Base-by-base conservation (phyloP, 2,113 vertebrate species). In the Fulica atra region DNA sequence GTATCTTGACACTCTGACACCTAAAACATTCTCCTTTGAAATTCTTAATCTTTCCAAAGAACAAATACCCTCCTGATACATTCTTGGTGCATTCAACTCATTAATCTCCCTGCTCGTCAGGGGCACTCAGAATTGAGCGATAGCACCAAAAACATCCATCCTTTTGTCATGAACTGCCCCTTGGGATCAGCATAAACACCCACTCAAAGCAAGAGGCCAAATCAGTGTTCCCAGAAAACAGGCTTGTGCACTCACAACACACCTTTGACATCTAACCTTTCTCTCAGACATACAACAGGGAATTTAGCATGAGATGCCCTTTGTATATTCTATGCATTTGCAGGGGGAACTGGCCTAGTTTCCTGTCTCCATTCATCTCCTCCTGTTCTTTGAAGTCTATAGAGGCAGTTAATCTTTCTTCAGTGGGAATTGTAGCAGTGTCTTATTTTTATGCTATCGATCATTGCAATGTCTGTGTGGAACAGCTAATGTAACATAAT, bases 91-190 rank as follows among this genome's bases (percentile, higher is more conserved):
- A 33, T 94, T 80, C 76, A 36, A 85, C 38, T 93, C 87, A 86
- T 96, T 93, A 85, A 93, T 97, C 91, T 96, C 40, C 28, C 85
- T 69, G 21, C 73, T 90, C 95, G 92, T 70, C 91, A 92, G 68
- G 25, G 44, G 56, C 35, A 50, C 19, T 86, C 70, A 76, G 56
- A 54, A 89, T 88, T 89, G 63, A 85, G 91, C 66, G 69, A 73
- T 0, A 77, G 65, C 77, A 85, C 82, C 51, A 69, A 61, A 82
- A 71, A 4, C 80, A 93, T 87, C 89, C 81, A 95, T 95, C 77
- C 82, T 88, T 93, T 77, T 92, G 85, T 70, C 95, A 81, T 46
- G 28, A 72, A 56, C 59, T 5, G 0, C 9, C 33, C 38, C 33
- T 50, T 50, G 25, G 50, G 46, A 90, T 86, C 68, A 88, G 69